Evolutionary conservation across 2,797 vertebrate species (phyloP), one percentile per base, ranked within the genome.

Genomic region (Myiothlypis chrysogaster): DNA sequence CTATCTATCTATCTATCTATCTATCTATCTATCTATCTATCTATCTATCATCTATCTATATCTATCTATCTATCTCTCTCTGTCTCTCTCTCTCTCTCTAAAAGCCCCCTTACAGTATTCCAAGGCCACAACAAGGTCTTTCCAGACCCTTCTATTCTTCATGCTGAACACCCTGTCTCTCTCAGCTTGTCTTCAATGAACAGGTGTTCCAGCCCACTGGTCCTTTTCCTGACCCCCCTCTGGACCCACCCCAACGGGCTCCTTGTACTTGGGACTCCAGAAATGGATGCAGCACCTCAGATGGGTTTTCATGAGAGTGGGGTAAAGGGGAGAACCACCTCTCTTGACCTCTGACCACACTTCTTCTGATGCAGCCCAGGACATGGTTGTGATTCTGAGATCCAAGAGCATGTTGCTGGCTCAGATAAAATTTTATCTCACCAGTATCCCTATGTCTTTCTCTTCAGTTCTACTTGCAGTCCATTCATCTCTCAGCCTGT

Each of bases 381-480:
- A 28, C 20, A 30, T 0, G 0, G 13, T 3, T 60, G 20, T 8
- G 13, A 46, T 85, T 69, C 16, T 20, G 39, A 20, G 20, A 16
- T 66, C 14, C 21, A 53, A 41, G 46, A 28, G 34, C 34, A 19
- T 8, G 6, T 8, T 66, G 14, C 39, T 59, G 60, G 24, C 52
- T 66, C 34, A 23, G 4, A 9, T 4, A 27, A 53, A 32, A 30
- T 60, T 59, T 52, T 46, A 15, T 44, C 25, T 39, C 28, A 34
- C 11, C 52, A 10, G 8, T 13, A 18, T 65, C 46, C 14, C 21
- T 52, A 6, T 0, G 0, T 22, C n/a, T 17, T 66, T 52, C 52
- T 59, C 30, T 46, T 34, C 7, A 10, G 39, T 7, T 10, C 28
- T 23, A 10, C 30, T 53, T 66, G 32, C 61, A 81, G 46, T 35